A percentile compares a stretch with the other conserved stretches of the same genome.
Evolutionary conservation across 2,888 invertebrate genomes (phyloP).

Genomic region (Aleiodes testaceus): DNA sequence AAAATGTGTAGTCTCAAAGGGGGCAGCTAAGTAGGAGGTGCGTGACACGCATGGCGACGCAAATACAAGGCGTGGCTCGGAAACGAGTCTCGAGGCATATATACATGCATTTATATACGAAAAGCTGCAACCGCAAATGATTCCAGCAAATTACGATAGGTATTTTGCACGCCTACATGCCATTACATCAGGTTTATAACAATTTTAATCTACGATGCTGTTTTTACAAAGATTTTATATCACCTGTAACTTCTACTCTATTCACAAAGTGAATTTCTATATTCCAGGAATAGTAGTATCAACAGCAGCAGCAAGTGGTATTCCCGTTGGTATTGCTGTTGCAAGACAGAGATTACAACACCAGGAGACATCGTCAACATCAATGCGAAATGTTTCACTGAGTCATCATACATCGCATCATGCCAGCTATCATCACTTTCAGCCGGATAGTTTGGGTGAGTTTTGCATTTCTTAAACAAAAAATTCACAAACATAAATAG

Average conservation of each 20-base stretch:
- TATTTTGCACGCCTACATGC: constrained; percentile 41
- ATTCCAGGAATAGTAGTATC: constrained; percentile 67
- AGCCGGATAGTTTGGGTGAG: constrained; percentile 68
- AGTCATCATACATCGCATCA: constrained; percentile 69
- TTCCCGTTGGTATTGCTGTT: constrained; percentile 90
- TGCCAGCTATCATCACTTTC: constrained; percentile 69
- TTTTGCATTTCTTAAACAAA: constrained; percentile 30
- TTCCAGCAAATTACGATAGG: constrained; percentile 48
- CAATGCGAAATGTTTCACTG: constrained; percentile 70
- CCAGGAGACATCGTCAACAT: constrained; percentile 75
- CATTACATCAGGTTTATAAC: constrained; percentile 39
- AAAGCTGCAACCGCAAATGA: constrained; percentile 42
- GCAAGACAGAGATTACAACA: constrained; percentile 83
- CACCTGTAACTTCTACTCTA: not conserved
- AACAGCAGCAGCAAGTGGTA: constrained; percentile 70
- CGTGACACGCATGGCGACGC: constrained; percentile 70
- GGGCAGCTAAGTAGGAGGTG: constrained; percentile 66
- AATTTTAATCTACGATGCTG: constrained; percentile 29
- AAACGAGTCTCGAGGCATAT: constrained; percentile 53
- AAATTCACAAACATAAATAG: not conserved
- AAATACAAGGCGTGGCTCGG: constrained; percentile 69
- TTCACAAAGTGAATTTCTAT: constrained; percentile 15
- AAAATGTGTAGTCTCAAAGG: constrained; percentile 4
- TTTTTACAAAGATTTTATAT: not conserved
- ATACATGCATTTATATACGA: constrained; percentile 33